Conservation (phyloP, 1,140 invertebrate species). For the Philotrypesis tridentata region DNA sequence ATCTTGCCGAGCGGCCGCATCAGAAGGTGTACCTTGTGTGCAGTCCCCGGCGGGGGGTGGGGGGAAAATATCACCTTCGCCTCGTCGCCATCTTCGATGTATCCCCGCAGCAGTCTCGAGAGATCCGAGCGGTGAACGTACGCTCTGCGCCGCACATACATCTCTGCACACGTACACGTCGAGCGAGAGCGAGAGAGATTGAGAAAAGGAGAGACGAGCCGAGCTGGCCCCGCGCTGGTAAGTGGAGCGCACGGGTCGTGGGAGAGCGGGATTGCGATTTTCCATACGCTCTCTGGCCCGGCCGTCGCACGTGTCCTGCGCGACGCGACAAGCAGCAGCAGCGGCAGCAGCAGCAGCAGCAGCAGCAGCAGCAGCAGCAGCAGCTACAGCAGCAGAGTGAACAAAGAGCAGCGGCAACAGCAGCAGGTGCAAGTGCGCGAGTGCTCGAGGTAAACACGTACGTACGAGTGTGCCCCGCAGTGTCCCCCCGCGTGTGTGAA, state of each 20-base stretch:
- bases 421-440: constrained; percentile 48
- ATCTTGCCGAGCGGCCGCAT: not conserved
- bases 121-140: constrained; percentile 37
- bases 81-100: constrained; percentile 55
- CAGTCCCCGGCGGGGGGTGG: not conserved
- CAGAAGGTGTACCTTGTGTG: not conserved
- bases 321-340: not conserved
- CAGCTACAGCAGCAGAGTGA: not conserved
- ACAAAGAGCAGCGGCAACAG: constrained; percentile 48
- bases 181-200: not conserved
- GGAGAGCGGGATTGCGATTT: constrained; percentile 51
- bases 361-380: too few relatives aligned
- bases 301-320: constrained; percentile 40
- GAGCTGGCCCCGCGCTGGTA: constrained; percentile 1
- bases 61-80: constrained; percentile 44
- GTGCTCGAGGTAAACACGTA: not conserved
- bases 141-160: not conserved
- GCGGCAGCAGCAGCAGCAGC: not conserved
- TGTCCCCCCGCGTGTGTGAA: not conserved
- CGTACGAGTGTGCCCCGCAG: not conserved
- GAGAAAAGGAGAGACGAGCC: constrained; percentile 3
- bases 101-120: constrained; percentile 47
- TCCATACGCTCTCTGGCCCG: constrained; percentile 49
- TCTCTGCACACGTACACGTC: too few relatives aligned
- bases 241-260: constrained; percentile 52